Evolutionary conservation across 2,888 invertebrate genomes (phyloP).

Genomic region (Spatulosminthurus flaviceps): DNA sequence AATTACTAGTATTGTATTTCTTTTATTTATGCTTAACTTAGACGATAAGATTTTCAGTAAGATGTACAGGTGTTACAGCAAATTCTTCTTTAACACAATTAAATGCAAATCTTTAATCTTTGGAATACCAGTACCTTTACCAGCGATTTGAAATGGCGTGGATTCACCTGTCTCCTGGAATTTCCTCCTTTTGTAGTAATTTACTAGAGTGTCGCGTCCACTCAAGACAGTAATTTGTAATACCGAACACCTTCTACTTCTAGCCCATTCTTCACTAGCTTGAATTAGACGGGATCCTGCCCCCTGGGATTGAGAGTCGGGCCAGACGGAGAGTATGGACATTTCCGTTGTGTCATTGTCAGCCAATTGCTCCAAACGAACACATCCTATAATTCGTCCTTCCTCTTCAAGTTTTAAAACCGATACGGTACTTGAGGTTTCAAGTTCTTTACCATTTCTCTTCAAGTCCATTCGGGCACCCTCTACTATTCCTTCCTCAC

Average conservation of each 20-base stretch:
- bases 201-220: not conserved
- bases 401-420: constrained; percentile 25
- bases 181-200: constrained; percentile 22
- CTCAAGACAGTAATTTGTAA: constrained; percentile 20
- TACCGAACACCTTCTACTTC: not conserved
- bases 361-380: constrained; percentile 8
- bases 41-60: not conserved
- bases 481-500: not conserved
- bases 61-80: too few species aligned
- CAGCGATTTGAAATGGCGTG: not conserved
- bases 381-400: constrained; percentile 8
- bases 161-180: not conserved
- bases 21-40: not conserved
- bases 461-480: not conserved
- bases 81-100: not conserved
- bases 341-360: not conserved
- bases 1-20: not conserved
- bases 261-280: constrained; percentile 25
- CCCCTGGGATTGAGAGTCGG: not conserved
- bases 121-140: not conserved
- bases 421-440: not conserved
- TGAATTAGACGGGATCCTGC: not conserved
- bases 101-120: not conserved
- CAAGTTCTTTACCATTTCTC: not conserved
- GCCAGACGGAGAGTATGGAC: not conserved